Evolutionary conservation across 2,797 vertebrate genomes (phyloP), one percentile per base, ranked within the genome.

Genomic region (Hippoglossus hippoglossus): DNA sequence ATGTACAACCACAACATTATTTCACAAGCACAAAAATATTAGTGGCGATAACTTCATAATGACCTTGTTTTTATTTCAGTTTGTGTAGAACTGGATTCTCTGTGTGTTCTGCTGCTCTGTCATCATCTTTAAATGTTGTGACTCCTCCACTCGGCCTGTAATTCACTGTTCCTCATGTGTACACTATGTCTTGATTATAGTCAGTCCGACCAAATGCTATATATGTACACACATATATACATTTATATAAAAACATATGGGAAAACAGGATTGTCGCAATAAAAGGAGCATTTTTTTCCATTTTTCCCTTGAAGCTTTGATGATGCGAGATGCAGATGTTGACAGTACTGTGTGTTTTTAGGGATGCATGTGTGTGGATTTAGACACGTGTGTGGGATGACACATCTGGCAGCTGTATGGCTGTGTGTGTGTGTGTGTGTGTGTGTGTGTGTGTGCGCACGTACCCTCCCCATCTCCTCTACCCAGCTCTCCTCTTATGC

Each of bases 151-250:
- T 68, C 41, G 36, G 63, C 50, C 80, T 89, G 70, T 90, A 85
- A 89, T 89, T 84, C 41, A 71, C 25, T 63, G 26, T 65, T 63
- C 41, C 24, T 52, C 31, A 13, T 39, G 3, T 39, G 3, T 39
- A 39, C 36, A 39, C 36, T 67, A 60, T 52, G 53, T 80, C 55
- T 68, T 79, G 57, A 87, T 87, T 87, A 84, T 56, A 80, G 81
- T 61, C 28, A 77, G 55, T 72, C 71, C 78, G 57, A 63, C 60
- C 50, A 69, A 79, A 73, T 73, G 52, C 49, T 60, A 75, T 55
- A 62, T 67, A 58, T 44, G 39, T 59, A 68, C 50, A 66, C 56
- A 51, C n/a, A 34, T 68, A 53, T 63, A 57, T 73, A 56, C 24
- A 34, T 54, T 36, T 21, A 21, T 18, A 57, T 56, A n/a, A 7